A percentile compares a stretch with the other conserved stretches of the same genome.
Evolutionary conservation across 1,140 invertebrate species (phyloP).

Genomic region (Drosophila teissieri): DNA sequence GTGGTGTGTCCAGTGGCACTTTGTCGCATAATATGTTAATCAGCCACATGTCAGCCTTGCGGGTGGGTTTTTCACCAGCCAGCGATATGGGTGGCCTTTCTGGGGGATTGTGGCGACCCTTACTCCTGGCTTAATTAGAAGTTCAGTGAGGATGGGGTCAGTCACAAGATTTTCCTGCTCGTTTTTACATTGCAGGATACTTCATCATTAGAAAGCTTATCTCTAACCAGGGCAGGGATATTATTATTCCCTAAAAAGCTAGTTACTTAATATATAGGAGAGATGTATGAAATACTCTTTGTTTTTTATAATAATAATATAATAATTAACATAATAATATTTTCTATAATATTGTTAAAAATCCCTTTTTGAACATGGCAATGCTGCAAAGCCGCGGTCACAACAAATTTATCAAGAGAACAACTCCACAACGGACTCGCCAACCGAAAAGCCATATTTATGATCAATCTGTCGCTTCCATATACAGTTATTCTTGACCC

Average conservation of each 20-base stretch:
- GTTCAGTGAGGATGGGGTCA: background rate
- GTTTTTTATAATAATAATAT: too few species aligned
- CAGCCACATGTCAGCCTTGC: slow-evolving; percentile 71
- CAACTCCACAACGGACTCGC: background rate
- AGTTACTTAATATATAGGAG: too few species aligned
- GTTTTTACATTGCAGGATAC: background rate
- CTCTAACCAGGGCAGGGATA: too few species aligned
- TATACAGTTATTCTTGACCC: slow-evolving; percentile 53
- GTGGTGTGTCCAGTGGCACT: slow-evolving; percentile 69
- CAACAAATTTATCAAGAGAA: slow-evolving; percentile 34
- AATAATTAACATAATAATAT: too few species aligned
- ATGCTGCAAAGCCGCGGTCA: slow-evolving; percentile 2
- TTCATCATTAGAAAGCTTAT: too few species aligned
- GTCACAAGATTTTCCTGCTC: too few species aligned
- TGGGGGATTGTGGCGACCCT: slow-evolving; percentile 2
- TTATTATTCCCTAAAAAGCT: too few species aligned
- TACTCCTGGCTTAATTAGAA: slow-evolving; percentile 25
- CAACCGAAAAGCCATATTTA: slow-evolving; percentile 51
- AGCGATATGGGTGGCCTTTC: slow-evolving; percentile 35
- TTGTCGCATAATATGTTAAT: slow-evolving; percentile 82
- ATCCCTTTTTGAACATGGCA: too few species aligned
- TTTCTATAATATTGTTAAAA: too few species aligned
- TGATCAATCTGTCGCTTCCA: slow-evolving; percentile 64
- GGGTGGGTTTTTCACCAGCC: slow-evolving; percentile 44
- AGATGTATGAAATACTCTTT: too few species aligned